Evolutionary conservation across 2,888 invertebrate species (phyloP), one percentile per base, ranked within the genome.

Genomic region (Scrobipalpa costella): DNA sequence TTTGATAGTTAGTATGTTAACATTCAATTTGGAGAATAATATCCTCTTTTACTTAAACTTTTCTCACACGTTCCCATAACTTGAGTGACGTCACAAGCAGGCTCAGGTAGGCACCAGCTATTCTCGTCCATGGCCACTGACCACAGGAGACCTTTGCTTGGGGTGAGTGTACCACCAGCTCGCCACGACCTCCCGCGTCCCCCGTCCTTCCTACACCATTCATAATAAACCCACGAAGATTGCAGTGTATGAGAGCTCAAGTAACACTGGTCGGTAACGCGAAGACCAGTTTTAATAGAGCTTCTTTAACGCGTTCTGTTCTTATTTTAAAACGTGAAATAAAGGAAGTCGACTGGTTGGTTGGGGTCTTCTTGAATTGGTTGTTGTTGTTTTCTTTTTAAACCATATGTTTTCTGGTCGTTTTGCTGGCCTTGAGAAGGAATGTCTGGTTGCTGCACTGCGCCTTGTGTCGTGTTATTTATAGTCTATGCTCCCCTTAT

Each of bases 101-200:
- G 79, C 79, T 69, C 73, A 78, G 79, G 78, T 85, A 88, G 85
- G 86, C 84, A 86, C 82, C 78, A 77, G 79, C 84, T 89, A 90
- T 88, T 88, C 88, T 86, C 79, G 83, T 80, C 83, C 78, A 81
- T 90, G 90, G 90, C 90, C 90, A 90, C 75, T 89, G 90, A 90
- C 90, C 90, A 89, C 79, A 78, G 78, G 75, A 81, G 84, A 88
- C 90, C 89, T 88, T 86, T 85, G 75, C 86, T 80, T 81, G 87
- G 85, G 90, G 88, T 90, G 89, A 90, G 85, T 90, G 90, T 84
- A 84, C 86, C 75, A 70, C 89, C 86, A 85, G 68, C 72, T 66
- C 71, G 68, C 67, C 67, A 64, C 77, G 85, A 81, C 67, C 78
- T 66, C 67, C 67, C 68, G 59, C 66, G 64, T 62, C 66, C 65